A percentile compares a stretch with the other conserved stretches of the same genome.
Conservation (phyloP, 2,113 vertebrate genomes). For the Protobothrops flavoviridis region DNA sequence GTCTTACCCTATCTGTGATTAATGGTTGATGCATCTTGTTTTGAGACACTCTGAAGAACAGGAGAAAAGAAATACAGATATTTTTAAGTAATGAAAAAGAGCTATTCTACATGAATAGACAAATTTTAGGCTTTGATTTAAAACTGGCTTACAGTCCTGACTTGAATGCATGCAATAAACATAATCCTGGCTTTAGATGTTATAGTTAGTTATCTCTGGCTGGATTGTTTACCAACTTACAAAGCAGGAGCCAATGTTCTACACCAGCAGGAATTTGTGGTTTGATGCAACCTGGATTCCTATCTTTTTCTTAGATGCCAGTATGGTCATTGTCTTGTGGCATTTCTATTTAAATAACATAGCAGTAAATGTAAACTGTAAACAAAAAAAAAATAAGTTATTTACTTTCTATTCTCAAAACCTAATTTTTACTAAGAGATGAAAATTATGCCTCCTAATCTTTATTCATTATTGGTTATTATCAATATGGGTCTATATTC, state of each 20-base stretch:
- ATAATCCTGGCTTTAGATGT: background rate
- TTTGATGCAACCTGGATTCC: background rate
- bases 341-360: background rate
- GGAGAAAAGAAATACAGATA: background rate
- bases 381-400: background rate
- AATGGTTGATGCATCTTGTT: background rate
- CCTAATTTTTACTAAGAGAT: background rate
- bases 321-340: background rate
- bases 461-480: background rate
- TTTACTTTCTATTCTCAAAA: background rate
- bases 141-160: background rate
- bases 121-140: background rate
- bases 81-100: background rate
- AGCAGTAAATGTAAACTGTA: background rate
- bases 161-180: background rate
- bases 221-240: background rate
- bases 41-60: background rate
- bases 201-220: background rate
- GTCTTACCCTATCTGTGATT: background rate
- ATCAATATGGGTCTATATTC: background rate
- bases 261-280: background rate
- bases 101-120: background rate
- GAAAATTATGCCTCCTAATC: background rate
- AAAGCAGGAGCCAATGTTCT: background rate
- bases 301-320: background rate